Percentiles rank a stretch among this genome's conserved stretches.
These are phyloP conservation scores for Rhynchomys soricoides DNA, from an alignment of 2,113 vertebrate genomes.

Conservation along the genomic window DNA sequence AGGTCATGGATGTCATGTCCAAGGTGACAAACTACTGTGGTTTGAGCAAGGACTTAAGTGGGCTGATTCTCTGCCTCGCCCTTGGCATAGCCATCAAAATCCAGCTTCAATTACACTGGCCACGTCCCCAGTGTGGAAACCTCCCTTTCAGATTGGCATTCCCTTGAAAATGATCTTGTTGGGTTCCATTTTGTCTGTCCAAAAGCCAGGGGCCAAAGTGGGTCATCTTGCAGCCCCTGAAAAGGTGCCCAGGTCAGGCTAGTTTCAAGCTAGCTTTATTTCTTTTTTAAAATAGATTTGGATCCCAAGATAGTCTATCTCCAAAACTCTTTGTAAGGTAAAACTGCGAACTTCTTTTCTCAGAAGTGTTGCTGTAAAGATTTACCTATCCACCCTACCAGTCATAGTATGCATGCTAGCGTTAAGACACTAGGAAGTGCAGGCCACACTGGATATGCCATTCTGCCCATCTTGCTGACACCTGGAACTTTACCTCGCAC, in stretches of 20 bases:
- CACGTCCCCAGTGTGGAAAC: neutral
- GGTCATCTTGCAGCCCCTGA: constrained; percentile 48
- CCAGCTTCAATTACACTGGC: constrained; percentile 44
- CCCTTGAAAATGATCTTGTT: constrained; percentile 55
- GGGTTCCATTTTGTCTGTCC: constrained; percentile 52
- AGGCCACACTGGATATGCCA: fast-evolving
- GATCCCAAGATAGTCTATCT: neutral
- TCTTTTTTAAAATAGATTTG: neutral
- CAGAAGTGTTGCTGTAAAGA: neutral
- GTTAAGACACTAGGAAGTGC: neutral
- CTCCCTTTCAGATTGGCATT: neutral
- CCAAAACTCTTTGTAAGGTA: neutral
- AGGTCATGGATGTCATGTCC: neutral
- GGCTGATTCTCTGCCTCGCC: neutral
- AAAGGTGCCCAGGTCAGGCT: neutral
- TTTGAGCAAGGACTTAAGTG: neutral
- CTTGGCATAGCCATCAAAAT: neutral
- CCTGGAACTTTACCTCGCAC: neutral
- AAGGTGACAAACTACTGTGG: constrained; percentile 45
- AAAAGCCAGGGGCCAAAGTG: neutral
- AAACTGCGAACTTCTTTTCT: neutral
- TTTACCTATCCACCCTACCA: fast-evolving
- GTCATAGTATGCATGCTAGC: neutral
- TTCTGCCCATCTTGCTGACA: neutral
- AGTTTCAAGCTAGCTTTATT: neutral